These are phyloP conservation scores for Tauraco erythrolophus DNA, from an alignment of 2,113 vertebrate genomes.

Conservation along the genomic window DNA sequence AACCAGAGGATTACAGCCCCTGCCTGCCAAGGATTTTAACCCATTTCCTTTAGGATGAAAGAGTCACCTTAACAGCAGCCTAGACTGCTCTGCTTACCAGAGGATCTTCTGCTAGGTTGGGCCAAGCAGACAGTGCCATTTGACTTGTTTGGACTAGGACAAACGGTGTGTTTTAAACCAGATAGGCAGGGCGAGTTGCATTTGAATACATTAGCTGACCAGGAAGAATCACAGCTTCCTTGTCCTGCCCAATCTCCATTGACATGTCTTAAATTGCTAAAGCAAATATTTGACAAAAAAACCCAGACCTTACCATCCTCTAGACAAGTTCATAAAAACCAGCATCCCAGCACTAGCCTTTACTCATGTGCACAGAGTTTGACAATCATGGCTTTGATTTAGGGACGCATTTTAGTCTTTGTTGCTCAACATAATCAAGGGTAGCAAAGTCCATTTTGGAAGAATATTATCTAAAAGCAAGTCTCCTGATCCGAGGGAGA, in stretches of 20 bases:
- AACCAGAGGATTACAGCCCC: neutral
- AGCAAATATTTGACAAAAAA: neutral
- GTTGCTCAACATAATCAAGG: neutral
- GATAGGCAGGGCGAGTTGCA: neutral
- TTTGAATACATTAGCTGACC: neutral
- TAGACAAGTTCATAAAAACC: neutral
- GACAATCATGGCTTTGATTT: neutral
- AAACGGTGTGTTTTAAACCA: constrained; percentile 20
- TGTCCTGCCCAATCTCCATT: neutral
- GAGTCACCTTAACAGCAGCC: neutral
- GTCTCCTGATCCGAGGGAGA: neutral
- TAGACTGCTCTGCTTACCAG: neutral
- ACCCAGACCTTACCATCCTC: neutral
- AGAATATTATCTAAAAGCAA: neutral
- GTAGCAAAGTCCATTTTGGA: neutral
- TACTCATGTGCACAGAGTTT: neutral
- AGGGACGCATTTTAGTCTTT: neutral
- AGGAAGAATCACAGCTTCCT: neutral
- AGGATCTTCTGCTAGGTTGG: neutral
- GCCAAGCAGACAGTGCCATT: neutral
- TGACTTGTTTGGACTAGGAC: constrained; percentile 11
- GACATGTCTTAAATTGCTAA: neutral
- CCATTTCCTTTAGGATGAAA: neutral
- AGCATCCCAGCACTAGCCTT: neutral
- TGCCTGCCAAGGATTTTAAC: neutral